Conservation (phyloP, 2,888 invertebrate genomes). For the Helobdella robusta region DNA sequence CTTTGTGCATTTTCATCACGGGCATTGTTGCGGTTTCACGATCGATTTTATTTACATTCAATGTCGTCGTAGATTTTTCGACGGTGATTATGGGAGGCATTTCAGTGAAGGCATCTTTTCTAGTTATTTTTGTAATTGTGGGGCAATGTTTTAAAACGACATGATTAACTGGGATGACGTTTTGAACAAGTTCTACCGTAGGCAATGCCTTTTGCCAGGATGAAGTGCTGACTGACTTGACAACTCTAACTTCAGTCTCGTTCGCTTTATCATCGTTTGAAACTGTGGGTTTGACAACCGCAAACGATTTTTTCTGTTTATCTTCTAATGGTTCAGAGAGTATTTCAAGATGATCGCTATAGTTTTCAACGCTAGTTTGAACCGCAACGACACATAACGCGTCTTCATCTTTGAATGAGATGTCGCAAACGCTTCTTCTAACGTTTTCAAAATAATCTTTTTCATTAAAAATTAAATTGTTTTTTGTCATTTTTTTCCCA, state of each 20-base stretch:
- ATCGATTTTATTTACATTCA: slow-evolving; percentile 27
- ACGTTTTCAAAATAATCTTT: slow-evolving; percentile 6
- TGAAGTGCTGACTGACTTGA: no score
- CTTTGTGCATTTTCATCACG: slow-evolving; percentile 31
- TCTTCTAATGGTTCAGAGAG: neutral
- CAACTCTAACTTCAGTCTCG: neutral
- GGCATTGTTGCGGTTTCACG: slow-evolving; percentile 34
- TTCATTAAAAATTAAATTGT: slow-evolving; percentile 37
- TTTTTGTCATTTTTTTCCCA: slow-evolving; percentile 37
- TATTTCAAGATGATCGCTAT: no score
- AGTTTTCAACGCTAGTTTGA: no score
- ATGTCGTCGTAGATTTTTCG: slow-evolving; percentile 27
- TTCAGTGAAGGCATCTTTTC: slow-evolving; percentile 9
- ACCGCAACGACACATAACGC: no score
- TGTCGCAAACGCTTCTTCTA: neutral
- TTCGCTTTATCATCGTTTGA: neutral
- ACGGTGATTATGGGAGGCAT: slow-evolving; percentile 4
- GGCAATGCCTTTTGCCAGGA: slow-evolving; percentile 15
- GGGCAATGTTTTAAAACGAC: neutral
- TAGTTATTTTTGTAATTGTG: neutral
- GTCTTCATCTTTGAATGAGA: no score
- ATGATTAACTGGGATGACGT: slow-evolving; percentile 17
- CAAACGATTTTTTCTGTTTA: neutral
- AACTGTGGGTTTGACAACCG: slow-evolving; percentile 6
- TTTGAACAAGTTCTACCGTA: slow-evolving; percentile 6